Conservation (phyloP, 2,113 vertebrate genomes). For the Sinocyclocheilus anophthalmus region DNA sequence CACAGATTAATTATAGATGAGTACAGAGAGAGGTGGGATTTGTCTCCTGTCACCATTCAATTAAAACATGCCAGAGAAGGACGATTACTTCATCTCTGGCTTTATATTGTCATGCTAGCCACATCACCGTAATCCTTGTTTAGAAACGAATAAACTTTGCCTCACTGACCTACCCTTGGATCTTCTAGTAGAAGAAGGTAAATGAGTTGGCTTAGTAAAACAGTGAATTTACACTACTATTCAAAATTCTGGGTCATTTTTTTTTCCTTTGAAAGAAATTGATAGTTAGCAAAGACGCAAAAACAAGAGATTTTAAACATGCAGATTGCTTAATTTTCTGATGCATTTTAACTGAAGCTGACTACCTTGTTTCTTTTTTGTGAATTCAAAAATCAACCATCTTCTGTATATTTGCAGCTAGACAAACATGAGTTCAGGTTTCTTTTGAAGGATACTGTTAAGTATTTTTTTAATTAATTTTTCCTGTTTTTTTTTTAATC, state of each 20-base stretch:
- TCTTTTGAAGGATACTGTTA: no score
- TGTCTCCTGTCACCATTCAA: slow-evolving; percentile 91
- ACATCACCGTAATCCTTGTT: background rate
- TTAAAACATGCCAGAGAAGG: slow-evolving; percentile 66
- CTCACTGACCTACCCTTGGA: background rate
- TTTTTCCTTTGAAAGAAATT: no score
- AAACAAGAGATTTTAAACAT: no score
- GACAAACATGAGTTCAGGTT: no score
- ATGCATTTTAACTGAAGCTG: no score
- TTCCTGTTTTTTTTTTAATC: no score
- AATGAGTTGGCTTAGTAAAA: background rate
- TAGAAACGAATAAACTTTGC: background rate
- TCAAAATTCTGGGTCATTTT: background rate
- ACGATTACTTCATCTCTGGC: slow-evolving; percentile 8
- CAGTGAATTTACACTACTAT: background rate
- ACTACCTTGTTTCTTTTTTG: no score
- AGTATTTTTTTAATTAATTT: no score
- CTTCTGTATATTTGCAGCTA: no score
- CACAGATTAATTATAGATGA: slow-evolving; percentile 83
- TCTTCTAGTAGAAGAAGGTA: background rate
- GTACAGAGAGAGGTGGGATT: slow-evolving; percentile 81
- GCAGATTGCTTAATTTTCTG: no score
- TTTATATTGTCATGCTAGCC: background rate
- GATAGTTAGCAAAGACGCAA: no score
- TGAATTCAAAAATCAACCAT: no score